phyloP scores from a whole-genome alignment of 1,140 invertebrate species.

The Lycorma delicatula region DNA sequence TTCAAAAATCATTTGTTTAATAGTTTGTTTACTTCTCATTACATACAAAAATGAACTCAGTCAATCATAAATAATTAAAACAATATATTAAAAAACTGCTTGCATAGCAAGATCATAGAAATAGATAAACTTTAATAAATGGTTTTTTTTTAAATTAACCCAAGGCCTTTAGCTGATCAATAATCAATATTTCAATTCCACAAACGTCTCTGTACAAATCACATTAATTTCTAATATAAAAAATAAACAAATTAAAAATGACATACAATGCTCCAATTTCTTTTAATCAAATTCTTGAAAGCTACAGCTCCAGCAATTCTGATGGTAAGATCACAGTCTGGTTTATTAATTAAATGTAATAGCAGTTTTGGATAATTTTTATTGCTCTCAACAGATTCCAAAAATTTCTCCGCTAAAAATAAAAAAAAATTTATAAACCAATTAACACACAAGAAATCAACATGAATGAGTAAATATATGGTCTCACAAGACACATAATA shows the following conservation, averaged over 20 bases:
- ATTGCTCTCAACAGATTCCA: conserved; percentile 82
- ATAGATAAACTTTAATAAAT: too few species aligned
- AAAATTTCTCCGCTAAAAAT: conserved; percentile 80
- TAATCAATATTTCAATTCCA: too few species aligned
- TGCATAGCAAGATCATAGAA: too few species aligned
- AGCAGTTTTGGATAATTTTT: conserved; percentile 85
- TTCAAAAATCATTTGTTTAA: too few species aligned
- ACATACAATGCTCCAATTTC: conserved; percentile 87
- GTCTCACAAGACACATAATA: neutral
- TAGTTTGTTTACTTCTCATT: too few species aligned
- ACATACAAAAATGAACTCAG: too few species aligned
- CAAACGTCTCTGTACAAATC: too few species aligned
- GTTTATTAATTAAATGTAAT: conserved; percentile 73
- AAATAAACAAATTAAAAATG: conserved; percentile 29
- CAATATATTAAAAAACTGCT: too few species aligned
- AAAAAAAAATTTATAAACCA: conserved; percentile 20
- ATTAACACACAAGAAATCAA: conserved; percentile 4
- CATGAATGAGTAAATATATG: conserved; percentile 9
- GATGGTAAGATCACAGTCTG: conserved; percentile 67
- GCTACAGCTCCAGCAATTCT: conserved; percentile 81
- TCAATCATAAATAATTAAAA: too few species aligned
- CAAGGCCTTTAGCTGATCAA: too few species aligned
- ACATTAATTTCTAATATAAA: too few species aligned
- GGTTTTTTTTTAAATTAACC: too few species aligned
- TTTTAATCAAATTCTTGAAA: conserved; percentile 95